phyloP scores from a whole-genome alignment of 2,888 invertebrate species.

The Amblyjoppa proteus region DNA sequence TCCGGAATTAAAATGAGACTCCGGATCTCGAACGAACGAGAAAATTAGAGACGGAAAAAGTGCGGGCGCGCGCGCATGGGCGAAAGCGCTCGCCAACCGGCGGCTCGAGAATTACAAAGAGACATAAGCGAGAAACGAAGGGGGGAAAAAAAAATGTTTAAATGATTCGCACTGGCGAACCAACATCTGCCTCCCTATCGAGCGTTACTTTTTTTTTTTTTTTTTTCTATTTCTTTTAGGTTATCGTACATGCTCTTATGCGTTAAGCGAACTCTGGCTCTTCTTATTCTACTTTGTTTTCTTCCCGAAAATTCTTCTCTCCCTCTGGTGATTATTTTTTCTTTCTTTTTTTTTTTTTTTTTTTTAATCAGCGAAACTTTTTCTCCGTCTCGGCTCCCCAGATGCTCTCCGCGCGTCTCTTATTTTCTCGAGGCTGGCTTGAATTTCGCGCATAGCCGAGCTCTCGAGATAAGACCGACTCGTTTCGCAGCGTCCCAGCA shows the following conservation, averaged over 20 bases:
- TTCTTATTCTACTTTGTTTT: not conserved
- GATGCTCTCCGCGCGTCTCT: not conserved
- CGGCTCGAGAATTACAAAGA: not conserved
- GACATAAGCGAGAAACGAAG: constrained; percentile 20
- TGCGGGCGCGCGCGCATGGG: not conserved
- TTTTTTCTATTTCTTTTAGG: constrained; percentile 3
- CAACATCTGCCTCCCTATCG: constrained; percentile 18
- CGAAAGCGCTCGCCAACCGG: constrained; percentile 11
- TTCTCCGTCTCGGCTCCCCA: not conserved
- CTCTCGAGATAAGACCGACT: constrained; percentile 35
- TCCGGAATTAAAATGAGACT: constrained; percentile 12
- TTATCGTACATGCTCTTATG: not conserved
- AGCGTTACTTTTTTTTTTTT: not conserved
- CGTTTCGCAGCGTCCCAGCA: constrained; percentile 21
- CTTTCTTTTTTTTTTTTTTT: constrained; percentile 4
- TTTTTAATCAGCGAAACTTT: not conserved
- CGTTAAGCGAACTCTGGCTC: not conserved
- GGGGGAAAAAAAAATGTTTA: constrained; percentile 6
- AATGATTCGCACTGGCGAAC: constrained; percentile 38
- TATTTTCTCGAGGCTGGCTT: constrained; percentile 44
- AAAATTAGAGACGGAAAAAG: not conserved
- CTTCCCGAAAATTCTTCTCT: not conserved
- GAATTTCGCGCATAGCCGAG: constrained; percentile 41
- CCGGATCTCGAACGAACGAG: not conserved
- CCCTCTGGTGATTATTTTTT: not conserved